Base-by-base conservation (phyloP, 2,888 invertebrate genomes). In the Rhyacophila evoluta region DNA sequence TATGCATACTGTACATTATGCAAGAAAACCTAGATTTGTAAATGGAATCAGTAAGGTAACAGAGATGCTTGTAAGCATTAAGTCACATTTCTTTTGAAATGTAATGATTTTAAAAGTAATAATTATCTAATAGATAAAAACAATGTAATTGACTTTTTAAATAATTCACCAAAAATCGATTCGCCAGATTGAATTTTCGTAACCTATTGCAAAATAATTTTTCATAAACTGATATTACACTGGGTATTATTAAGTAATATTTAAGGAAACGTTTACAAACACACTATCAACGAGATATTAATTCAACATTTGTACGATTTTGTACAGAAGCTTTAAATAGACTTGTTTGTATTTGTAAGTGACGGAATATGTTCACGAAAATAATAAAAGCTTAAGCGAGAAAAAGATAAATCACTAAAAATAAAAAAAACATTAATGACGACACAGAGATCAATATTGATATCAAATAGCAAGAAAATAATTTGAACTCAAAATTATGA, bases 271-370 rank as follows among this genome's bases (percentile, higher is more conserved):
- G 10, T 55, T 10, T 55, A 55, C 55, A 19, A 25, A 55, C 55
- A 55, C 55, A 55, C 55, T 55, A 55, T 55, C 55, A 55, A 55
- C 55, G 19, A 55, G 55, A 55, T 55, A 55, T 55, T 55, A 55
- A 19, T 55, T 55, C 19, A 55, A 55, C 55, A 55, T 55, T 55
- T 55, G 55, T 55, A 55, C 55, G 55, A 55, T 55, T 55, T 55
- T 55, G 55, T 55, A 55, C 55, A 55, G 55, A 55, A 55, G 55
- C 55, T 55, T 55, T 55, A 15, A 55, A 55, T 55, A 55, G 55
- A 55, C 55, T 55, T 19, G 55, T 55, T 55, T 55, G 55, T 55
- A 55, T 55, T 55, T 25, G 19, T 55, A 55, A 55, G 19, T 55
- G 55, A 55, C 55, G 55, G 55, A 55, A 55, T 55, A 55, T 55